These are phyloP conservation scores for Distichodus sexfasciatus DNA, from an alignment of 2,797 vertebrate species.

Conservation along the genomic window DNA sequence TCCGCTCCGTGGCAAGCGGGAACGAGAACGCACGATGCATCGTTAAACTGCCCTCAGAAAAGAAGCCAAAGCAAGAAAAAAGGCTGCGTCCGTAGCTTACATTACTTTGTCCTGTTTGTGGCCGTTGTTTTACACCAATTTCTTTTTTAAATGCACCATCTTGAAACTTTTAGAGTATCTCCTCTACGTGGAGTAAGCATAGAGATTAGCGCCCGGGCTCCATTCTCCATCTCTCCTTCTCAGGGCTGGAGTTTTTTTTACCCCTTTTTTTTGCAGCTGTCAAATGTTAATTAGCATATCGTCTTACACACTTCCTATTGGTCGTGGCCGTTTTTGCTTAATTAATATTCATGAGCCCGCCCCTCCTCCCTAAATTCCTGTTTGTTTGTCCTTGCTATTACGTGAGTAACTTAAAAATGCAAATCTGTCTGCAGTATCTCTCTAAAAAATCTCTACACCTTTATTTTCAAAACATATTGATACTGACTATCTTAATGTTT, in stretches of 20 bases:
- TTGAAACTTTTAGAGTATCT: not conserved
- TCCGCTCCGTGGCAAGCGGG: constrained; percentile 76
- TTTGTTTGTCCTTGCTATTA: not conserved
- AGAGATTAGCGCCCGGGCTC: not conserved
- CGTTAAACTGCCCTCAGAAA: not conserved
- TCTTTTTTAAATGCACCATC: not conserved
- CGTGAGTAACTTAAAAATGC: not conserved
- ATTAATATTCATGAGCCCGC: not conserved
- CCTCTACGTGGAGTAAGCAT: no score
- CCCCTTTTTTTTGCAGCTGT: constrained; percentile 56
- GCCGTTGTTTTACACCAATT: not conserved
- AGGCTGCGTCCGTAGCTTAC: constrained; percentile 9
- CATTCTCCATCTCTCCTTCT: constrained; percentile 2
- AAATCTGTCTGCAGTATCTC: not conserved
- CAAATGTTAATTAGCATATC: constrained; percentile 50
- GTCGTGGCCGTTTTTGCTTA: not conserved
- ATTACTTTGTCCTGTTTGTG: not conserved
- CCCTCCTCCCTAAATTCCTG: not conserved
- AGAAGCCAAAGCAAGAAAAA: constrained; percentile 23
- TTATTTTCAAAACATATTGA: no score
- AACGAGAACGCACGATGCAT: constrained; percentile 75
- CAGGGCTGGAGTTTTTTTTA: constrained; percentile 28
- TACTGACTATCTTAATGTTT: no score
- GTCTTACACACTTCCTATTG: constrained; percentile 37
- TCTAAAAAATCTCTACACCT: no score